Evolutionary conservation across 2,797 vertebrate genomes (phyloP).

Genomic region (Helostoma temminkii): DNA sequence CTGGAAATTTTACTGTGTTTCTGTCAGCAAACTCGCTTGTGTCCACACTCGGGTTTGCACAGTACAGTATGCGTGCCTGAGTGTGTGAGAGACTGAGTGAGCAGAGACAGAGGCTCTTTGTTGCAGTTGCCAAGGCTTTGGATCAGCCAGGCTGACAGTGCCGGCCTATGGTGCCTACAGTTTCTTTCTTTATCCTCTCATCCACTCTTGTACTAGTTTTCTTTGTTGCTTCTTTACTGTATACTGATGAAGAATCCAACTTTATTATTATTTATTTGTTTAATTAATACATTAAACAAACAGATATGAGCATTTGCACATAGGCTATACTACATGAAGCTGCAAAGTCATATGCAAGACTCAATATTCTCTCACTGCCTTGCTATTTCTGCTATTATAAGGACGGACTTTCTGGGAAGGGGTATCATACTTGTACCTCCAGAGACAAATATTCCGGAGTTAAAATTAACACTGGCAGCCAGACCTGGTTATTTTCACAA

Average conservation of each 20-base stretch:
- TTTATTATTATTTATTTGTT: background rate
- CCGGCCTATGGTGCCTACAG: constrained; percentile 50
- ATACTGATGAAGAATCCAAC: background rate
- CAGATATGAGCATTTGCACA: background rate
- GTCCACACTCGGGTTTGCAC: constrained; percentile 1
- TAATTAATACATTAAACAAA: background rate
- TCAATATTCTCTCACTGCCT: background rate
- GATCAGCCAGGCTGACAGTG: constrained; percentile 56
- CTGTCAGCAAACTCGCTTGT: background rate
- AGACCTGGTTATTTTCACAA: constrained; percentile 15
- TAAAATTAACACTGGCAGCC: constrained; percentile 6
- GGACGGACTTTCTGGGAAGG: background rate
- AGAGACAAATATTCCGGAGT: background rate
- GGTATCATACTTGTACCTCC: background rate
- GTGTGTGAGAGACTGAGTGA: constrained; percentile 36
- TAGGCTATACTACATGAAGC: background rate
- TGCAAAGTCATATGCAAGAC: background rate
- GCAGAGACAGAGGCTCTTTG: constrained; percentile 72
- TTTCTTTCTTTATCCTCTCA: constrained; percentile 57
- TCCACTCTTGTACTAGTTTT: constrained; percentile 36
- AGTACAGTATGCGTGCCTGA: constrained; percentile 32
- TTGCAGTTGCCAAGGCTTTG: constrained; percentile 64
- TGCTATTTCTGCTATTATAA: background rate
- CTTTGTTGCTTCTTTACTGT: constrained; percentile 17
- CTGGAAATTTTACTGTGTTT: background rate